phyloP scores from a whole-genome alignment of 1,140 invertebrate species.

The Cydia fagiglandana region DNA sequence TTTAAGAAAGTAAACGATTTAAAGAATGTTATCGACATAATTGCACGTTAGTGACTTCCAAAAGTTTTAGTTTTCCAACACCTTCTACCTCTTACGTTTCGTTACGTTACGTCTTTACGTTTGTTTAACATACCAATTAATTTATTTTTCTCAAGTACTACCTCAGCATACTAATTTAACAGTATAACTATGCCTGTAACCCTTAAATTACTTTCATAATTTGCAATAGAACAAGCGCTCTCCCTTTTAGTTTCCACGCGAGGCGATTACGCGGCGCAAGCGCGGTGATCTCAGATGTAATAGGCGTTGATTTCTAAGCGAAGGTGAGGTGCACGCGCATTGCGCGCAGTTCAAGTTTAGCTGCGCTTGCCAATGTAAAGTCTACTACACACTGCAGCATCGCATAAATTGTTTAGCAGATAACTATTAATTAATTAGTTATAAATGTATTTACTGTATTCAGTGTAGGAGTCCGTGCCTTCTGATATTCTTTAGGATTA shows the following conservation, averaged over 20 bases:
- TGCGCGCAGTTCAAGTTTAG: conserved; percentile 74
- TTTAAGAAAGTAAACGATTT: too few species aligned
- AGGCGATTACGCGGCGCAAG: conserved; percentile 48
- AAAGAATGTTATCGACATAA: too few species aligned
- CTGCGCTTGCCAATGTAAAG: conserved; percentile 26
- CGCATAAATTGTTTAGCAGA: background rate
- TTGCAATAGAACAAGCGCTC: conserved; percentile 41
- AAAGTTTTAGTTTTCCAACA: too few species aligned
- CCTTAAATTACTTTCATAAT: conserved; percentile 3
- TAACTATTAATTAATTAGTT: too few species aligned
- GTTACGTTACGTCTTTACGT: too few species aligned
- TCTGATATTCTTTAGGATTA: too few species aligned
- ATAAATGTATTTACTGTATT: too few species aligned
- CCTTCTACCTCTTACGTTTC: too few species aligned
- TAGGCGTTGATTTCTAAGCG: conserved; percentile 75
- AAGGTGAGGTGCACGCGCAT: conserved; percentile 71
- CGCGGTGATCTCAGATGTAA: conserved; percentile 55
- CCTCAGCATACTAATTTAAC: background rate
- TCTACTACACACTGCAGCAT: background rate
- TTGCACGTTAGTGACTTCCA: too few species aligned
- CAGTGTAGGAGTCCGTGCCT: too few species aligned
- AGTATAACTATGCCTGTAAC: background rate
- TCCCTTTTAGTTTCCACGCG: conserved; percentile 67
- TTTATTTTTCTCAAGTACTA: background rate
- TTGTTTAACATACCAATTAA: background rate